Base-by-base conservation (phyloP, 2,888 invertebrate species). In the Acleris holmiana region DNA sequence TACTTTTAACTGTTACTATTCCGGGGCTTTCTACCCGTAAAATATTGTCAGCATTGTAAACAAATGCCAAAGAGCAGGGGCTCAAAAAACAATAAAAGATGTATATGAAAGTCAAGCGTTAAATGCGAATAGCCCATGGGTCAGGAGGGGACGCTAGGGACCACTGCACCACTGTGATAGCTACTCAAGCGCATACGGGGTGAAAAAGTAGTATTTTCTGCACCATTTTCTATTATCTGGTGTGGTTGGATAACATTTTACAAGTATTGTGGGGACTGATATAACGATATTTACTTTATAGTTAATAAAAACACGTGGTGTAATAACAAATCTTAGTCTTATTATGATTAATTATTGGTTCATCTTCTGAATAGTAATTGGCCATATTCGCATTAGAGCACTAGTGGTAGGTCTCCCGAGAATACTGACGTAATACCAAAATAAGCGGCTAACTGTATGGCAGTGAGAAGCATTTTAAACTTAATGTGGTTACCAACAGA, bases 121-220 rank as follows among this genome's bases (percentile, higher is more conserved):
- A 55, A 65, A 65, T 46, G 65, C 60, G 65, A 60, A 59, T 60
- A 29, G 64, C 64, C 64, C 35, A 21, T 19, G 58, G 64, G 54
- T 55, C 59, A 65, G 23, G 29, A 53, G 53, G 63, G 63, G 46
- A 57, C 23, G 51, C 15, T 41, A 13, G 44, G 61, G 48, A 40
- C 55, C 44, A 55, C 65, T 65, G 65, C 59, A 54, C 17, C 18
- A 6, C 35, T 48, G 55, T 19, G 65, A 65, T 65, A 65, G 21
- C 60, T 23, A 60, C 65, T 60, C 49, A 40, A 60, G 65, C 65
- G 60, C 60, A 65, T 41, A 17, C 55, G 50, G 60, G 59, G 64
- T 59, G 29, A 59, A 64, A 59, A 65, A 29, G 56, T 62, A 46
- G 8, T 47, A 63, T 44, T 50, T 65, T 60, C 49, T 55, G 53